Evolutionary conservation across 1,140 invertebrate genomes (phyloP), one percentile per base, ranked within the genome.

Genomic region (Choristoneura fumiferana): DNA sequence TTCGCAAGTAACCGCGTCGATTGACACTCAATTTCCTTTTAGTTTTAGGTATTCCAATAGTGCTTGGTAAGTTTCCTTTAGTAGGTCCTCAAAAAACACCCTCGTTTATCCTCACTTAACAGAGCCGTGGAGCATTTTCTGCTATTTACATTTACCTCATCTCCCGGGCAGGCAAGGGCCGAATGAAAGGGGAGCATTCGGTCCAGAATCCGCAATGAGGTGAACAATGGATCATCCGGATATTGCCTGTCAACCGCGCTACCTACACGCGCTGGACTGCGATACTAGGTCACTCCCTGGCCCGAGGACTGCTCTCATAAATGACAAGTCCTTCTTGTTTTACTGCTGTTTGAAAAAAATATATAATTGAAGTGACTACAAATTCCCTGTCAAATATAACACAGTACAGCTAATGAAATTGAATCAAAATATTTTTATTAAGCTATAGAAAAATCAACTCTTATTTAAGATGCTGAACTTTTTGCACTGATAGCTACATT

Each of bases 161-260:
- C 14, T 18, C 12, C n/a, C 12, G 13, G 40, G 18, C 12, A 8
- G 40, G 18, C 8, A 33, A 53, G 33, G 52, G 29, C 52, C 13
- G 52, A 53, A 53, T 53, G 49, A 8, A 12, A n/a, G 1, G 33
- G 37, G 14, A 14, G 37, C 37, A 12, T 12, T 39, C 12, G 22
- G 29, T 1, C 33, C 36, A 38, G 54, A 56, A 56, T 56, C 54
- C 54, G 54, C 54, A 56, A 56, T 56, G 54, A 56, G 54, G 14
- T 8, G 54, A 38, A 56, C 54, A 56, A 56, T 56, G 54, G 36
- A 39, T 56, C 54, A 56, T 56, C 36, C 54, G 54, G 54, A 56
- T 56, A 56, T 56, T 56, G 54, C 54, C 54, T 56, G 54, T 56
- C 54, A 56, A 56, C 54, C 14, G 54, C 0, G 54, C 54, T 14